Conservation (phyloP, 2,797 vertebrate genomes). For the Triplophysa yarkandensis region DNA sequence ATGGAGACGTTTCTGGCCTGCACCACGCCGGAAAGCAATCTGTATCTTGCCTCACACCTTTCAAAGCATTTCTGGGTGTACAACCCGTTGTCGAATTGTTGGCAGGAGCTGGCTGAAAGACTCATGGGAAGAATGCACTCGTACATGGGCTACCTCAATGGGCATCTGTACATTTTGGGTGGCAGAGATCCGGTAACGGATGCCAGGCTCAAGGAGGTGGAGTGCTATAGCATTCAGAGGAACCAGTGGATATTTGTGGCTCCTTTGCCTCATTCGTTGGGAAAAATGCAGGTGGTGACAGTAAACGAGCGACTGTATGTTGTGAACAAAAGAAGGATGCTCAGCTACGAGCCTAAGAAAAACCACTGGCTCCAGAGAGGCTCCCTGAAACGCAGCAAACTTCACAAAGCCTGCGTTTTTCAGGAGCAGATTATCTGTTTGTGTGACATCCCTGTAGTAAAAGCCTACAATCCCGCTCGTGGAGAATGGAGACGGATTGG, state of each 20-base stretch:
- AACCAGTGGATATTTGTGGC: slow-evolving; percentile 87
- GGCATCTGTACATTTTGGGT: slow-evolving; percentile 85
- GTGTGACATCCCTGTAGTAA: slow-evolving; percentile 85
- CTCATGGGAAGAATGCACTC: slow-evolving; percentile 83
- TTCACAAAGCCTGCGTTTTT: slow-evolving; percentile 86
- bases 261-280: slow-evolving; percentile 83
- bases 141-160: slow-evolving; percentile 84
- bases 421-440: slow-evolving; percentile 87
- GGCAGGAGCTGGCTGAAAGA: slow-evolving; percentile 84
- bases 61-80: slow-evolving; percentile 87
- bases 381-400: slow-evolving; percentile 82
- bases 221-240: slow-evolving; percentile 87
- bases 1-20: slow-evolving; percentile 83
- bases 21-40: slow-evolving; percentile 81
- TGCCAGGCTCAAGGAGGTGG: slow-evolving; percentile 82
- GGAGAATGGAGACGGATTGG: slow-evolving; percentile 84
- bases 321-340: slow-evolving; percentile 84
- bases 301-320: slow-evolving; percentile 85
- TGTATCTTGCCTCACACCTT: slow-evolving; percentile 84
- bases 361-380: slow-evolving; percentile 87
- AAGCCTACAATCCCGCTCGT: slow-evolving; percentile 82
- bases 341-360: slow-evolving; percentile 83
- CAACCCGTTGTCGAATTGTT: slow-evolving; percentile 80
- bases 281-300: slow-evolving; percentile 85
- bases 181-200: slow-evolving; percentile 82